Conservation (phyloP, 2,113 vertebrate species). For the Melierax canorus region DNA sequence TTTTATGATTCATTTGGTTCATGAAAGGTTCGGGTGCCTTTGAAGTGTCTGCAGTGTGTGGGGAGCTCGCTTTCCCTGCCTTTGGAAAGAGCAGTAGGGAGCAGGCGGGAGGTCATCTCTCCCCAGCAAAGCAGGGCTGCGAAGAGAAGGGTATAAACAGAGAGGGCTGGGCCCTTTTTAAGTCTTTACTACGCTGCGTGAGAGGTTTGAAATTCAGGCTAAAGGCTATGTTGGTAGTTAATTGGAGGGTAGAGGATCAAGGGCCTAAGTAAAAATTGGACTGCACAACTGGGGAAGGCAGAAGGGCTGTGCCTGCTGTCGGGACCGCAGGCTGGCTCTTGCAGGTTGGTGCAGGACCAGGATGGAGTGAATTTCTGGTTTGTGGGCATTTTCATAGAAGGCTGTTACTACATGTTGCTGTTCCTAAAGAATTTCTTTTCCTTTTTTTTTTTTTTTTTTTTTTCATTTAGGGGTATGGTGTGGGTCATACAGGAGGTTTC, state of each 20-base stretch:
- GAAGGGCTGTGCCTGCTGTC: neutral
- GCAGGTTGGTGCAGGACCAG: neutral
- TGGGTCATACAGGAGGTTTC: neutral
- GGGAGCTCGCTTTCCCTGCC: neutral
- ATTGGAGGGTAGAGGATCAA: conserved; percentile 14
- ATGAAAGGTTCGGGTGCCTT: neutral
- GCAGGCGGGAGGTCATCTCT: neutral
- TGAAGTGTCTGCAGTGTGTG: neutral
- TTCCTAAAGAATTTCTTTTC: neutral
- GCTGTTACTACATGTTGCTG: neutral
- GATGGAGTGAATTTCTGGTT: neutral
- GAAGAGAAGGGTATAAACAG: neutral
- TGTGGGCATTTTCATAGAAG: neutral
- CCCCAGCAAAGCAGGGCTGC: neutral
- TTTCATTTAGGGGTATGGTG: neutral
- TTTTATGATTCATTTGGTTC: conserved; percentile 30
- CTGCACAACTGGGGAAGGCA: neutral
- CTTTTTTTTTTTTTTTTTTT: no score
- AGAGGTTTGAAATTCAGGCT: conserved; percentile 2
- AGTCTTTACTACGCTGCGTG: neutral
- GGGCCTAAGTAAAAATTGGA: neutral
- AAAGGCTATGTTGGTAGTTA: conserved; percentile 11
- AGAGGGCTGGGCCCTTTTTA: neutral
- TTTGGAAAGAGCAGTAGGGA: conserved; percentile 1
- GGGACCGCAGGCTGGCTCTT: neutral